Percentiles rank a stretch among this genome's conserved stretches.
phyloP scores from a whole-genome alignment of 2,113 vertebrate genomes.

The Callaeas wilsoni region DNA sequence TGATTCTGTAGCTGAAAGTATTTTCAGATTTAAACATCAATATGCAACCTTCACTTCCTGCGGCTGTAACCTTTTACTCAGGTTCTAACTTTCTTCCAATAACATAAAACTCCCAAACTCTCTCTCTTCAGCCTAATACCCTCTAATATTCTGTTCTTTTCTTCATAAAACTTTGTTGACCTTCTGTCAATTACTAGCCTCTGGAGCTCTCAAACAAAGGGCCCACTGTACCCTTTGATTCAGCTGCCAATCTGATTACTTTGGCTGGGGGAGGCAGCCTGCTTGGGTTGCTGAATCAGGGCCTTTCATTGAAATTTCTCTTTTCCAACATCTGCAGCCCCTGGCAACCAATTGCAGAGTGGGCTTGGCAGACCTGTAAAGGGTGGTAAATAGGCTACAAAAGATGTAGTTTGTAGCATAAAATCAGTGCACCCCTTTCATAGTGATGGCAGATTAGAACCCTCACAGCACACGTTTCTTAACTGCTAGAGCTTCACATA shows the following conservation, averaged over 20 bases:
- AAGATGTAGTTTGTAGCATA: slow-evolving; percentile 26
- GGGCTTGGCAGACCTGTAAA: slow-evolving; percentile 52
- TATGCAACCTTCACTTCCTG: neutral
- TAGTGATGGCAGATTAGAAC: neutral
- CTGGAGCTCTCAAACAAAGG: slow-evolving; percentile 69
- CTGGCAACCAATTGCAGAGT: slow-evolving; percentile 56
- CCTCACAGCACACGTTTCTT: neutral
- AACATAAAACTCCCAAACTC: slow-evolving; percentile 16
- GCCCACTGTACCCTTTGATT: slow-evolving; percentile 68
- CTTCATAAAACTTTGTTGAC: slow-evolving; percentile 64
- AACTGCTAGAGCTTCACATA: neutral
- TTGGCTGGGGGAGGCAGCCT: slow-evolving; percentile 65
- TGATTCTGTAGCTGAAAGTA: neutral
- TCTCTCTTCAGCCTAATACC: slow-evolving; percentile 31
- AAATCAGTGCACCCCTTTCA: slow-evolving; percentile 2
- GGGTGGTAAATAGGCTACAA: slow-evolving; percentile 40
- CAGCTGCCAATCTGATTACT: slow-evolving; percentile 78
- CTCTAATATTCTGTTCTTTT: slow-evolving; percentile 57
- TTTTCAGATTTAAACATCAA: slow-evolving; percentile 10
- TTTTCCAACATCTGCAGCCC: slow-evolving; percentile 63
- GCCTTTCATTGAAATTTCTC: slow-evolving; percentile 72
- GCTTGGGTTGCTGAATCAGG: slow-evolving; percentile 71
- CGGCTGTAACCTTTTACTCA: neutral
- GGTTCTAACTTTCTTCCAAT: slow-evolving; percentile 24
- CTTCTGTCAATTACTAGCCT: slow-evolving; percentile 58